Percentiles rank a stretch among this genome's conserved stretches.
phyloP scores from a whole-genome alignment of 2,888 invertebrate genomes.

The Scaptomyza parva region DNA sequence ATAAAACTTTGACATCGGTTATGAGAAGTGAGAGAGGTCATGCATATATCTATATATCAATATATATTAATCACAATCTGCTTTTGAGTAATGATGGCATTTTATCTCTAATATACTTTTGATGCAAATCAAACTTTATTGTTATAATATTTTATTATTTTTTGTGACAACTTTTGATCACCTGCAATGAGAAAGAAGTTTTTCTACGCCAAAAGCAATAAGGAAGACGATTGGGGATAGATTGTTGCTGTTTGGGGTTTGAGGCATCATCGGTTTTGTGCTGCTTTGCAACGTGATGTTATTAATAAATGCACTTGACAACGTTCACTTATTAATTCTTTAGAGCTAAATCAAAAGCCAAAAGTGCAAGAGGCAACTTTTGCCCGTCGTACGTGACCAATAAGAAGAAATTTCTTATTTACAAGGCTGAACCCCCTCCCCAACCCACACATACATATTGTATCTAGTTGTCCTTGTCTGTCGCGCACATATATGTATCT shows the following conservation, averaged over 20 bases:
- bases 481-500: too few species aligned
- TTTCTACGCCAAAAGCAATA: background rate
- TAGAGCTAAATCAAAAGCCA: constrained; percentile 59
- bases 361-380: constrained; percentile 76
- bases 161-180: background rate
- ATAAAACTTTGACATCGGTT: constrained; percentile 3
- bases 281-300: constrained; percentile 46
- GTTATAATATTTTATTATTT: background rate
- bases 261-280: too few species aligned
- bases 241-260: too few species aligned
- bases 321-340: constrained; percentile 77
- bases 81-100: background rate
- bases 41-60: too few species aligned
- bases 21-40: background rate
- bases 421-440: constrained; percentile 42
- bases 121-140: background rate
- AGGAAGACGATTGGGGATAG: constrained; percentile 2
- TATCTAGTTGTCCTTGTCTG: constrained; percentile 27
- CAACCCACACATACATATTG: constrained; percentile 6
- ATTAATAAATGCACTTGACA: constrained; percentile 79
- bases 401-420: constrained; percentile 69
- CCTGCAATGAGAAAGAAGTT: background rate
- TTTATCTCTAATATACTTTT: background rate
- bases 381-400: constrained; percentile 72
- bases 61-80: background rate